phyloP scores from a whole-genome alignment of 1,140 invertebrate genomes.

The Ephestia elutella region DNA sequence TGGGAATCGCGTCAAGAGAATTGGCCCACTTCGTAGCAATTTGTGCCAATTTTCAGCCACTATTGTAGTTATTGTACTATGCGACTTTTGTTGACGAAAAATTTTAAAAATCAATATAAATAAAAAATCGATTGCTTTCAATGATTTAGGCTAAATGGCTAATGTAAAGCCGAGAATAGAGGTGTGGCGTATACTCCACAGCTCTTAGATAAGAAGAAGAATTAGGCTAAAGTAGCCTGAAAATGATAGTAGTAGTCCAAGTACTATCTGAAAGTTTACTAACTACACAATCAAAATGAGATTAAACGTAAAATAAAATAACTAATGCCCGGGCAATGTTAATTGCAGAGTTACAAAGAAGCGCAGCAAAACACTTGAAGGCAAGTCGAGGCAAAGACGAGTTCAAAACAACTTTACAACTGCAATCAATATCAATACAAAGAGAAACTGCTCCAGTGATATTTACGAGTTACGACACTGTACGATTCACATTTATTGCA shows the following conservation, averaged over 20 bases:
- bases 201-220: too few species aligned
- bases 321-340: background rate
- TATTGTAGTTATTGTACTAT: constrained; percentile 6
- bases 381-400: background rate
- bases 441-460: too few species aligned
- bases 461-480: too few species aligned
- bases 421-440: background rate
- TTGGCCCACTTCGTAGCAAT: constrained; percentile 46
- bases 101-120: background rate
- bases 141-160: too few species aligned
- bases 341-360: background rate
- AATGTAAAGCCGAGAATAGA: too few species aligned
- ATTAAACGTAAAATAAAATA: background rate
- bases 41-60: constrained; percentile 40
- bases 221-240: too few species aligned
- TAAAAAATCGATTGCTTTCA: too few species aligned
- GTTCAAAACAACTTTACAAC: background rate
- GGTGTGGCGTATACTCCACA: too few species aligned
- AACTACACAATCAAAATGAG: too few species aligned
- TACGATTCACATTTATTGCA: background rate
- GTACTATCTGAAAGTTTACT: too few species aligned
- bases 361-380: background rate
- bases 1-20: constrained; percentile 36
- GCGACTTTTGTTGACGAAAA: background rate
- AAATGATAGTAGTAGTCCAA: too few species aligned